phyloP scores from a whole-genome alignment of 1,140 invertebrate genomes.

The Aphelinus atriplicis region DNA sequence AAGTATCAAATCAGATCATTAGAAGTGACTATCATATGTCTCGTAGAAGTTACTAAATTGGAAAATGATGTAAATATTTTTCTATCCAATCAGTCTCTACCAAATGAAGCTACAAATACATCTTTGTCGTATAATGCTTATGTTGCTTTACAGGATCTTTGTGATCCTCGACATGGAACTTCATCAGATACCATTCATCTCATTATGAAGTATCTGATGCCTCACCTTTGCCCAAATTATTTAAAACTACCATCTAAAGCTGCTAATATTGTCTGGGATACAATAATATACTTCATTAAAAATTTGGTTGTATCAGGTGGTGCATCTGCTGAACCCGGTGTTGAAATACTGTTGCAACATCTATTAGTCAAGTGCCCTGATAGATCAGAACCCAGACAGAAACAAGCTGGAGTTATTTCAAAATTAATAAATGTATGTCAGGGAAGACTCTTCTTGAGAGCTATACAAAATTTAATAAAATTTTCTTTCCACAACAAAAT shows the following conservation, averaged over 20 bases:
- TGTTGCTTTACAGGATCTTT: slow-evolving; percentile 62
- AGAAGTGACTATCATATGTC: slow-evolving; percentile 62
- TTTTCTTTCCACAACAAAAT: slow-evolving; percentile 66
- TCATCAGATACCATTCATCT: slow-evolving; percentile 60
- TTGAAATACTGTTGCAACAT: slow-evolving; percentile 69
- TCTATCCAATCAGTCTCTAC: slow-evolving; percentile 38
- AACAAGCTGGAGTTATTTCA: slow-evolving; percentile 65
- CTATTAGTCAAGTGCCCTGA: slow-evolving; percentile 71
- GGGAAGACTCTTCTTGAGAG: slow-evolving; percentile 51
- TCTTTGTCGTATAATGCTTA: slow-evolving; percentile 65
- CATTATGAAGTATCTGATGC: slow-evolving; percentile 66
- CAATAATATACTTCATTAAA: slow-evolving; percentile 66
- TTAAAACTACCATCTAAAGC: slow-evolving; percentile 60
- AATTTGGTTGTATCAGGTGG: slow-evolving; percentile 60
- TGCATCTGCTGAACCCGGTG: slow-evolving; percentile 55
- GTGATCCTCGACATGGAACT: slow-evolving; percentile 64
- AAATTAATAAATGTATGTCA: slow-evolving; percentile 64
- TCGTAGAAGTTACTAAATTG: slow-evolving; percentile 65
- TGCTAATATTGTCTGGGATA: slow-evolving; percentile 62
- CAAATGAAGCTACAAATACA: slow-evolving; percentile 47
- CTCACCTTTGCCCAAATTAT: slow-evolving; percentile 61
- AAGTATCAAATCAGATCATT: slow-evolving; percentile 64
- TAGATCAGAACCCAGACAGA: slow-evolving; percentile 68
- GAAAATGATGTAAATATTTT: slow-evolving; percentile 58
- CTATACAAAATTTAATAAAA: slow-evolving; percentile 66